Conservation (phyloP, 2,113 vertebrate species). For the Laticauda colubrina region DNA sequence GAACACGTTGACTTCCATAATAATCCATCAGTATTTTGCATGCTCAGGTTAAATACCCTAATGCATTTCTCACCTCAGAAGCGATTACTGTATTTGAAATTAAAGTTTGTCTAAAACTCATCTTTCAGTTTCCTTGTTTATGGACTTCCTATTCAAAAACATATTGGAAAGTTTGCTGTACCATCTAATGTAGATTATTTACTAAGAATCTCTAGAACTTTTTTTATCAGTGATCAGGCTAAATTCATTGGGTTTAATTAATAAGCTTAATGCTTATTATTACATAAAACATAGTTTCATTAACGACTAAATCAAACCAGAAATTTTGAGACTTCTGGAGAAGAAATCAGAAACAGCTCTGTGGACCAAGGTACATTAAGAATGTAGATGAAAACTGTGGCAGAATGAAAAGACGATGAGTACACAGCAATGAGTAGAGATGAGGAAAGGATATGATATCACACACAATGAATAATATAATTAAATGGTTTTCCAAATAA, state of each 20-base stretch:
- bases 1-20: slow-evolving; percentile 48
- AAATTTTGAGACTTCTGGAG: not conserved
- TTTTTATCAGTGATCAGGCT: not conserved
- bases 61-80: slow-evolving; percentile 9
- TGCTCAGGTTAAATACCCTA: slow-evolving; percentile 34
- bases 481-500: too few relatives aligned
- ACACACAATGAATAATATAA: not conserved
- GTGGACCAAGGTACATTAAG: not conserved
- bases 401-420: not conserved
- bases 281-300: not conserved
- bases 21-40: slow-evolving; percentile 43
- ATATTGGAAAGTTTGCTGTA: not conserved
- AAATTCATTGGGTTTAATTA: not conserved
- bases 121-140: not conserved
- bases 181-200: not conserved
- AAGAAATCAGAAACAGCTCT: not conserved
- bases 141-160: not conserved
- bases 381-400: not conserved
- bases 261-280: not conserved
- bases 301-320: not conserved
- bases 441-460: not conserved
- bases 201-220: not conserved
- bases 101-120: slow-evolving; percentile 3
- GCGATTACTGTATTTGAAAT: slow-evolving; percentile 29
- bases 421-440: not conserved